Evolutionary conservation across 2,888 invertebrate species (phyloP).

Genomic region (Tromatobia lineatoria): DNA sequence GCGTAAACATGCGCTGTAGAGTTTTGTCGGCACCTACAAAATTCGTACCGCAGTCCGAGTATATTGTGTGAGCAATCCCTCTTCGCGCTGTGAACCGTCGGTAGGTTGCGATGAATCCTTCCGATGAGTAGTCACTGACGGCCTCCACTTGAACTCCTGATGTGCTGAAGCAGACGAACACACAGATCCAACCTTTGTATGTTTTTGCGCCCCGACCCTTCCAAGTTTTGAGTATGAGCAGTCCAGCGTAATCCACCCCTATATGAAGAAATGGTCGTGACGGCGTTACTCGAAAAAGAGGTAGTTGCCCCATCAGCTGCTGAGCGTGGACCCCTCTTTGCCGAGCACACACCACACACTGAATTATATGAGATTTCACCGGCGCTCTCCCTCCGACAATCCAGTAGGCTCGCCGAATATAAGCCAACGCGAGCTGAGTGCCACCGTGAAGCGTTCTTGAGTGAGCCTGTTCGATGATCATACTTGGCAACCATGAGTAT

Average conservation of each 20-base stretch:
- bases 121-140: constrained; percentile 52
- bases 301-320: constrained; percentile 71
- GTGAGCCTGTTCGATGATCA: constrained; percentile 65
- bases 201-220: too few relatives aligned
- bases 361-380: constrained; percentile 48
- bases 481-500: constrained; percentile 23
- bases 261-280: constrained; percentile 63
- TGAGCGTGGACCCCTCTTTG: constrained; percentile 51
- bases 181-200: too few relatives aligned
- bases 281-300: constrained; percentile 51
- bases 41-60: constrained; percentile 65
- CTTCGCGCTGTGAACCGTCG: neutral
- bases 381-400: constrained; percentile 62
- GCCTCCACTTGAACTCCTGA: constrained; percentile 55
- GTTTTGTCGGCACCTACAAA: constrained; percentile 57
- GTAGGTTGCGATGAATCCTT: neutral
- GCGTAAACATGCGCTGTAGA: constrained; percentile 20
- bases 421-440: constrained; percentile 59
- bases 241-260: constrained; percentile 73
- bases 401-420: constrained; percentile 63
- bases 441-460: constrained; percentile 64
- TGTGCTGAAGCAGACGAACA: constrained; percentile 65
- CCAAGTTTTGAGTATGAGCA: constrained; percentile 58
- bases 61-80: constrained; percentile 37
- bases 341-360: too few relatives aligned